Conservation (phyloP, 2,888 invertebrate genomes). For the Caenorhabditis becei region DNA sequence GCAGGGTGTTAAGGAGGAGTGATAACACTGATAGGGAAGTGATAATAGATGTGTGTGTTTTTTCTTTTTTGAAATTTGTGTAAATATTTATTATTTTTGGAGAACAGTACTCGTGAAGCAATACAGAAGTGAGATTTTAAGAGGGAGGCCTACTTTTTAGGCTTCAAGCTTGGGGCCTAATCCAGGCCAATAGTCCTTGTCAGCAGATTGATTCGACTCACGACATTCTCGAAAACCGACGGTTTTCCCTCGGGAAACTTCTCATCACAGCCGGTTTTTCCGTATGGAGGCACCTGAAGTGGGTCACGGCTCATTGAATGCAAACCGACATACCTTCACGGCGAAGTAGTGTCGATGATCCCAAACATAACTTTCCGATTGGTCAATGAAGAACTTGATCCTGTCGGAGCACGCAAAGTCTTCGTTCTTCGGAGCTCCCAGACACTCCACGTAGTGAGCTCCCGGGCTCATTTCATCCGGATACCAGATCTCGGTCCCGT, state of each 20-base stretch:
- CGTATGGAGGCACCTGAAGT: constrained; percentile 70
- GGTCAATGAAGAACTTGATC: constrained; percentile 71
- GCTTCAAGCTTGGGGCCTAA: not conserved
- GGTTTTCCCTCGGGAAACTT: constrained; percentile 66
- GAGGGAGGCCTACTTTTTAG: not conserved
- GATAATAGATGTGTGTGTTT: constrained; percentile 11
- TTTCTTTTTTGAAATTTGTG: constrained; percentile 26
- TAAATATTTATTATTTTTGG: constrained; percentile 56
- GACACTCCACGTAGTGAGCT: constrained; percentile 72
- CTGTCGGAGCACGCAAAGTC: constrained; percentile 76
- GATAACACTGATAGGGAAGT: constrained; percentile 15
- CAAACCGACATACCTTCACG: constrained; percentile 66
- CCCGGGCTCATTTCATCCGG: constrained; percentile 73
- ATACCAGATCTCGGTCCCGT: constrained; percentile 77
- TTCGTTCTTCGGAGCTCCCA: constrained; percentile 75
- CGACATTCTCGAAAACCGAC: constrained; percentile 63
- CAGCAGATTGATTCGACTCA: constrained; percentile 62
- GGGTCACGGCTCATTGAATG: not conserved
- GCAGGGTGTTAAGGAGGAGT: constrained; percentile 24
- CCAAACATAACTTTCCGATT: constrained; percentile 71
- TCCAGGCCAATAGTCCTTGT: constrained; percentile 68
- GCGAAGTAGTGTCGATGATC: constrained; percentile 79
- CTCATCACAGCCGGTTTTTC: constrained; percentile 74
- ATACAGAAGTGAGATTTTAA: not conserved
- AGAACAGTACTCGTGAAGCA: too few relatives aligned